Evolutionary conservation across 2,113 vertebrate species (phyloP), one percentile per base, ranked within the genome.

Genomic region (Fukomys damarensis): DNA sequence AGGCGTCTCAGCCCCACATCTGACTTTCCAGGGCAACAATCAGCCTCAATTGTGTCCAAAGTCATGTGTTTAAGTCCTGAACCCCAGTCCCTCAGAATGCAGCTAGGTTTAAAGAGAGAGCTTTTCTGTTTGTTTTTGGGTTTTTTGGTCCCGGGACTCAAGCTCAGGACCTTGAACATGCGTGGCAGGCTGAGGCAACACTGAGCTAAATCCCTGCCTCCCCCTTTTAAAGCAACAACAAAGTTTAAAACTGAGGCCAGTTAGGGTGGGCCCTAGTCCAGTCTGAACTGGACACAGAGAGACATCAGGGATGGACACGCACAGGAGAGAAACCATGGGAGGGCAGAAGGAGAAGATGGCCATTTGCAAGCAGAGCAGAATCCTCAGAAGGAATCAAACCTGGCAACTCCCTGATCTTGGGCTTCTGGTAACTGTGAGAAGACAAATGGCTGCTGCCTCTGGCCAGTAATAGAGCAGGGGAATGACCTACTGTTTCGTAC

Each of bases 281-380:
- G 9, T 2, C 65, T n/a, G 52, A 43, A 12, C 38, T 2, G 49
- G 61, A 80, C 56, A 49, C 35, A 28, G 3, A 58, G 17, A 91
- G 32, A 56, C 8, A 3, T 46, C 49, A 20, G 19, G 19, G 14
- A 32, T 12, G 26, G 13, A 41, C n/a, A 7, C 70, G 11, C 24
- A 43, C 5, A 41, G 46, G n/a, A 56, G 32, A 79, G 41, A 38
- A 38, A 24, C 38, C 35, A 46, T 0, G 7, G 4, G 38, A 70
- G 49, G 65, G 32, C n/a, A 28, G 20, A 2, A 20, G 0, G 9
- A 86, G 54, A 54, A 58, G 43, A 9, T 0, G 0, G 22, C 2
- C 26, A 3, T 26, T 17, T 0, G 3, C 9, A 28, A 32, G 61
- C 41, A 0, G 0, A 28, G 9, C 9, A 49, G 32, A n/a, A 30